Evolutionary conservation across 1,140 invertebrate genomes (phyloP).

Genomic region (Cherax destructor): DNA sequence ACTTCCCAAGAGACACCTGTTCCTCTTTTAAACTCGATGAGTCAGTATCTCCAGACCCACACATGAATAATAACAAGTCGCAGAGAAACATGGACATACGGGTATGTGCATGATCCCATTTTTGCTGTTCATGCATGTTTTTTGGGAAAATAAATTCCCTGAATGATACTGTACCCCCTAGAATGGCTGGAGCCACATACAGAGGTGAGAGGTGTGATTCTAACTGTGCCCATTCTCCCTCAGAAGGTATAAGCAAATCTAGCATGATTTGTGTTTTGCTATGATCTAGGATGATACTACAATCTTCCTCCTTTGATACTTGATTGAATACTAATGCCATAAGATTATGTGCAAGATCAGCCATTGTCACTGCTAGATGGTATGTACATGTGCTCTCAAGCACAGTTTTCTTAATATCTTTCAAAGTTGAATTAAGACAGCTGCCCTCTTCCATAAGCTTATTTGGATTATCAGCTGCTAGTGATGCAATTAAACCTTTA

Average conservation of each 20-base stretch:
- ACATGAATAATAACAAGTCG: conserved; percentile 32
- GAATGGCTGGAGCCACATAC: conserved; percentile 43
- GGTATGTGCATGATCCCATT: conserved; percentile 27
- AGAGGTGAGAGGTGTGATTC: conserved; percentile 16
- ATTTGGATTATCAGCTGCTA: conserved; percentile 18
- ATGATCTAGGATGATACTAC: conserved; percentile 46
- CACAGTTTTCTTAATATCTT: conserved; percentile 45
- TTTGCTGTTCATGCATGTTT: conserved; percentile 4
- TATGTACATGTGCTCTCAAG: conserved; percentile 17
- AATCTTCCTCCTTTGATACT: conserved; percentile 6
- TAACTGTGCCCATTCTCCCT: conserved; percentile 54
- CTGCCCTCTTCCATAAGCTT: conserved; percentile 41
- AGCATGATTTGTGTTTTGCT: conserved; percentile 42
- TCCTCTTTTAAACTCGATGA: background rate
- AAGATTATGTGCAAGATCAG: conserved; percentile 20
- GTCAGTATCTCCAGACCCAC: background rate
- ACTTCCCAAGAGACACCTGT: conserved; percentile 48
- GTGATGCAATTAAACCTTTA: conserved; percentile 9
- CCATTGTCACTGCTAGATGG: conserved; percentile 15
- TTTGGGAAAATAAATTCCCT: conserved; percentile 50
- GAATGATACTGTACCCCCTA: conserved; percentile 32
- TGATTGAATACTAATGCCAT: conserved; percentile 21
- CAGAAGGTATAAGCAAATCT: conserved; percentile 30
- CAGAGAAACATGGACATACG: conserved; percentile 38
- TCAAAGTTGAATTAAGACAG: conserved; percentile 23